phyloP scores from a whole-genome alignment of 2,797 vertebrate genomes.

The Sebastes taczanowskii region DNA sequence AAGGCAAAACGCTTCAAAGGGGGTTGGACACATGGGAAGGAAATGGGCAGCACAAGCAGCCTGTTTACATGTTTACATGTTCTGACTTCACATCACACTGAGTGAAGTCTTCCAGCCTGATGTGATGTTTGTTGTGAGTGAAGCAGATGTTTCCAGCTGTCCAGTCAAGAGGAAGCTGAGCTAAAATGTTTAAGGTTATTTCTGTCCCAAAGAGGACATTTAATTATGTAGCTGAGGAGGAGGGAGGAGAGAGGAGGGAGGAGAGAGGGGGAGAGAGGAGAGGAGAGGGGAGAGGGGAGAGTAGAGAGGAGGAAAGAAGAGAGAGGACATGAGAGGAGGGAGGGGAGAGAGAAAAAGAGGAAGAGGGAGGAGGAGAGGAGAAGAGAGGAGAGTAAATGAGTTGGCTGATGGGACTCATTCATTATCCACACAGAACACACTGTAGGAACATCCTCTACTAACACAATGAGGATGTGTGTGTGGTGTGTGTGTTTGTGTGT shows the following conservation, averaged over 20 bases:
- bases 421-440: constrained; percentile 43
- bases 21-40: too few relatives aligned
- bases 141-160: constrained; percentile 6
- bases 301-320: neutral
- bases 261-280: too few relatives aligned
- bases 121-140: neutral
- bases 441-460: constrained; percentile 4
- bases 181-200: constrained; percentile 7
- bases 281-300: neutral
- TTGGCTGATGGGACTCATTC: constrained; percentile 40
- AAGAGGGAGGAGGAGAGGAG: neutral
- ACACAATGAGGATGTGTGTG: neutral
- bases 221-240: constrained; percentile 33
- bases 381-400: constrained; percentile 37
- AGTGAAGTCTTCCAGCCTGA: too few relatives aligned
- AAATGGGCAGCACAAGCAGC: too few relatives aligned
- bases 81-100: too few relatives aligned
- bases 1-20: too few relatives aligned
- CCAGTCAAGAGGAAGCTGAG: neutral
- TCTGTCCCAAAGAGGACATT: constrained; percentile 16
- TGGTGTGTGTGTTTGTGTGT: neutral
- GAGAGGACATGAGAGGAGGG: too few relatives aligned
- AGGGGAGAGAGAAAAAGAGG: too few relatives aligned
- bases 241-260: neutral
- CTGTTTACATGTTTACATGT: too few relatives aligned